These are phyloP conservation scores for Drosophila pseudoobscura DNA, from an alignment of 1,140 invertebrate genomes.

Conservation along the genomic window DNA sequence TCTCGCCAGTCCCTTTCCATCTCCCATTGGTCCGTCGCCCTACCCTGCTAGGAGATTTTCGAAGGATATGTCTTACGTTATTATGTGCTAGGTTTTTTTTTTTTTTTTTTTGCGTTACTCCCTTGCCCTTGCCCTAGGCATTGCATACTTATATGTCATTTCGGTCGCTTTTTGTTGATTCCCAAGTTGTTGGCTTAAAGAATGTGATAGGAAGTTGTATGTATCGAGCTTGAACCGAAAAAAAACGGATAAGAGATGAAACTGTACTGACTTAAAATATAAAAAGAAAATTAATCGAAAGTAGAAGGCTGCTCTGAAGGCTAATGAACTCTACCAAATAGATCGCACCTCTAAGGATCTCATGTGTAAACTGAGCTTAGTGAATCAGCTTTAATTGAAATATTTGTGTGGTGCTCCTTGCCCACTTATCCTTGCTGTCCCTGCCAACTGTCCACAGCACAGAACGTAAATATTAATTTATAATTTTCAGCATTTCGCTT, in stretches of 20 bases:
- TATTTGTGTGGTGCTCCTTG: not conserved
- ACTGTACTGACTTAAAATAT: too few species aligned
- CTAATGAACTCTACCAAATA: too few species aligned
- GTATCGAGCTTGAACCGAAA: too few species aligned
- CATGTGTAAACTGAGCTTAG: not conserved
- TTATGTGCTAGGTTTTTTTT: constrained; percentile 40
- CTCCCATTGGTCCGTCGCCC: constrained; percentile 9
- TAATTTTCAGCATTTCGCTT: constrained; percentile 24
- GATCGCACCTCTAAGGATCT: not conserved
- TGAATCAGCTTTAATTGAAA: not conserved
- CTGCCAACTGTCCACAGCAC: not conserved
- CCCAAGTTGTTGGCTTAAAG: not conserved
- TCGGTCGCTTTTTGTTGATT: constrained; percentile 18
- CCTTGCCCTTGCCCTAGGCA: constrained; percentile 38
- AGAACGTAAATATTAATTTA: constrained; percentile 46
- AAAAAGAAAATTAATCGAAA: too few species aligned
- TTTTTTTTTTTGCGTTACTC: constrained; percentile 12
- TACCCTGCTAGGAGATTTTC: constrained; percentile 28
- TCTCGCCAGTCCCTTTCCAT: constrained; percentile 10
- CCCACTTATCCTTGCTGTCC: too few species aligned
- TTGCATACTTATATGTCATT: constrained; percentile 51
- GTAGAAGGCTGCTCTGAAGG: too few species aligned
- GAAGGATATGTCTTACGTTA: constrained; percentile 54
- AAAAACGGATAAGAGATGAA: not conserved
- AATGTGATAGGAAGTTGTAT: not conserved